A percentile compares a stretch with the other conserved stretches of the same genome.
These are phyloP conservation scores for Eurytoma adleriae DNA, from an alignment of 2,888 invertebrate genomes.

Conservation along the genomic window DNA sequence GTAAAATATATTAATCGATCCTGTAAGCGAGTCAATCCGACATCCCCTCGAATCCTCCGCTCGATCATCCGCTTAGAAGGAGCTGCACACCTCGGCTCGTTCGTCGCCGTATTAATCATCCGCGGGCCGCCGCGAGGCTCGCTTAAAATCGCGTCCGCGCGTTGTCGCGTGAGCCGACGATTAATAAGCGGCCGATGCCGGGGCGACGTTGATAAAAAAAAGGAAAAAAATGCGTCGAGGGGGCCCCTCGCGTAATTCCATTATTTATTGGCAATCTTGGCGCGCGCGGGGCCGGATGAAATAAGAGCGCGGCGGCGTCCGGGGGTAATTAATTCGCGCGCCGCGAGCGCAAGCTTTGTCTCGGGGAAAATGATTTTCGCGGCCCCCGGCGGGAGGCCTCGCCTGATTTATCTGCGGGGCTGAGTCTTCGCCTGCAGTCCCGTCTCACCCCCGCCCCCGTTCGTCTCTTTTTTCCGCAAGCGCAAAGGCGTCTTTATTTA, in stretches of 20 bases:
- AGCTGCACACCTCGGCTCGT: no score
- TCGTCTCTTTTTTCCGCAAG: not conserved
- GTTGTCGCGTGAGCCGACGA: constrained; percentile 1
- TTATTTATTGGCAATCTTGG: constrained; percentile 69
- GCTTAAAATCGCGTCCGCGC: not conserved
- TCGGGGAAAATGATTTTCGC: constrained; percentile 57
- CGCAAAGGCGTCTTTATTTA: not conserved
- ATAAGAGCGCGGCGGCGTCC: constrained; percentile 57
- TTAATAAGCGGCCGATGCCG: constrained; percentile 34
- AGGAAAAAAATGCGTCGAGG: not conserved
- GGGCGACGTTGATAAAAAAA: constrained; percentile 30
- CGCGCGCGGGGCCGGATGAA: constrained; percentile 58
- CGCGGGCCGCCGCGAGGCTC: no score
- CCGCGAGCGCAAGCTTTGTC: constrained; percentile 53
- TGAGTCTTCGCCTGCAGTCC: not conserved
- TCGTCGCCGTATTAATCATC: no score
- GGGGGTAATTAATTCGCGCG: constrained; percentile 68
- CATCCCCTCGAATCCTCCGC: no score
- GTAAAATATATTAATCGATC: no score
- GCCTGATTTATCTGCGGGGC: constrained; percentile 29
- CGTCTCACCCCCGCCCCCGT: not conserved
- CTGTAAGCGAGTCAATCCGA: no score
- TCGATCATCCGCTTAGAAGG: no score
- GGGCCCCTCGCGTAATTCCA: constrained; percentile 62
- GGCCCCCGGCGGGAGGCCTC: constrained; percentile 1